Evolutionary conservation across 2,113 vertebrate species (phyloP).

Genomic region (Gadus chalcogrammus): DNA sequence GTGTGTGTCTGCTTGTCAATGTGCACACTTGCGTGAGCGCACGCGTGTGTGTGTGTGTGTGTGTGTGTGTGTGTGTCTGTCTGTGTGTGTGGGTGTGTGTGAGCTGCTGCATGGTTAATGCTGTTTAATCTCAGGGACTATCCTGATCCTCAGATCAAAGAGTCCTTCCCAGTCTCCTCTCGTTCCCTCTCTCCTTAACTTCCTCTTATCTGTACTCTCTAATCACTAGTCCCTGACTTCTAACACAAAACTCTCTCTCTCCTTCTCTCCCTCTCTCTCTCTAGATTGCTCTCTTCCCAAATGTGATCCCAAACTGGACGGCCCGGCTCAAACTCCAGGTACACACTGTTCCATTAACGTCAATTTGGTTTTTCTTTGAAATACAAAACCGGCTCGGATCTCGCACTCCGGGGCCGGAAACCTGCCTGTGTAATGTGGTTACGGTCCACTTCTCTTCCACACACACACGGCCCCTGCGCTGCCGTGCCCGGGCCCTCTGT

Average conservation of each 20-base stretch:
- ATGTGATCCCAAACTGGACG: conserved; percentile 73
- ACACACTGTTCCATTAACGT: conserved; percentile 19
- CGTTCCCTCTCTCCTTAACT: conserved; percentile 16
- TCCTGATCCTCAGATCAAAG: conserved; percentile 47
- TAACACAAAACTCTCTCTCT: conserved; percentile 23
- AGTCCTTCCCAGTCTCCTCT: conserved; percentile 16
- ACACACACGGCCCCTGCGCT: neutral
- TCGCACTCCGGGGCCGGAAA: neutral
- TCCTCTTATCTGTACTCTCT: conserved; percentile 28
- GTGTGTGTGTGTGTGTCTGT: neutral
- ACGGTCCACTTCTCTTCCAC: neutral
- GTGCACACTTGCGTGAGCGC: too few species aligned
- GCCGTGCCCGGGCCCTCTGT: neutral
- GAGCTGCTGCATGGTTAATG: conserved; percentile 27
- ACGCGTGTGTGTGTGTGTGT: too few species aligned
- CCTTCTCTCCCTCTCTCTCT: conserved; percentile 26
- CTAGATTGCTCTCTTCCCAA: conserved; percentile 71
- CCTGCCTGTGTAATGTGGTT: neutral
- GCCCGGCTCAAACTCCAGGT: conserved; percentile 68
- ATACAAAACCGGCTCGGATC: too few species aligned
- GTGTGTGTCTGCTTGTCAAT: neutral
- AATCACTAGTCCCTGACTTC: conserved; percentile 37
- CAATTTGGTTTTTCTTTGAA: too few species aligned
- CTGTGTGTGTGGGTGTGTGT: neutral
- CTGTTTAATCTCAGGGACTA: conserved; percentile 40